phyloP scores from a whole-genome alignment of 2,797 vertebrate genomes.

The Rhodeus uyekii region DNA sequence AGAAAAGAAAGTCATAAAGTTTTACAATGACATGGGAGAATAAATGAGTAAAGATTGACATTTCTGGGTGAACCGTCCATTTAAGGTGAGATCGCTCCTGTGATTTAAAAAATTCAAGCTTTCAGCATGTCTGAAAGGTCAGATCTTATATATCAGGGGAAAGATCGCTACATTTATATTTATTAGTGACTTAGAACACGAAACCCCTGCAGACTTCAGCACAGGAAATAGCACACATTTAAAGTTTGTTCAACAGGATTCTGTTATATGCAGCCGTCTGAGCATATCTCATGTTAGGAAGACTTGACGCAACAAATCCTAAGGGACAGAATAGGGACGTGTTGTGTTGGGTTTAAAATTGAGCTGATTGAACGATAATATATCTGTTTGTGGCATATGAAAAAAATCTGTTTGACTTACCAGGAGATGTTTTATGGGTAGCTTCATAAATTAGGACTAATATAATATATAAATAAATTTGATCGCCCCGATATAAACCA shows the following conservation, averaged over 20 bases:
- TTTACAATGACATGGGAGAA: not conserved
- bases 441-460: conserved; percentile 20
- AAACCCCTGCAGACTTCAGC: conserved; percentile 10
- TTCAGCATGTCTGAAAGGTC: not conserved
- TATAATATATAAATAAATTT: conserved; percentile 23
- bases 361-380: conserved; percentile 8
- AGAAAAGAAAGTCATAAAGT: not conserved
- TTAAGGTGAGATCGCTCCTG: conserved; percentile 17
- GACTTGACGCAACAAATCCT: conserved; percentile 11
- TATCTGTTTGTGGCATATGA: conserved; percentile 16
- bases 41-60: not conserved
- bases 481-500: conserved; percentile 13
- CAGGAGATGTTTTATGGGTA: conserved; percentile 21
- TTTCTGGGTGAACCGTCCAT: not conserved
- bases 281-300: conserved; percentile 1
- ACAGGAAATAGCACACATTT: conserved; percentile 17
- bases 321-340: not conserved
- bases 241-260: conserved; percentile 12
- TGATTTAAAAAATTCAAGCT: not conserved
- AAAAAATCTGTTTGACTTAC: not conserved
- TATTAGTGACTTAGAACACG: not conserved
- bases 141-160: conserved; percentile 26
- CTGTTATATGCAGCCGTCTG: not conserved
- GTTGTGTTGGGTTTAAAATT: conserved; percentile 19
- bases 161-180: conserved; percentile 21